Conservation (phyloP, 2,113 vertebrate species). For the Xiphophorus maculatus region DNA sequence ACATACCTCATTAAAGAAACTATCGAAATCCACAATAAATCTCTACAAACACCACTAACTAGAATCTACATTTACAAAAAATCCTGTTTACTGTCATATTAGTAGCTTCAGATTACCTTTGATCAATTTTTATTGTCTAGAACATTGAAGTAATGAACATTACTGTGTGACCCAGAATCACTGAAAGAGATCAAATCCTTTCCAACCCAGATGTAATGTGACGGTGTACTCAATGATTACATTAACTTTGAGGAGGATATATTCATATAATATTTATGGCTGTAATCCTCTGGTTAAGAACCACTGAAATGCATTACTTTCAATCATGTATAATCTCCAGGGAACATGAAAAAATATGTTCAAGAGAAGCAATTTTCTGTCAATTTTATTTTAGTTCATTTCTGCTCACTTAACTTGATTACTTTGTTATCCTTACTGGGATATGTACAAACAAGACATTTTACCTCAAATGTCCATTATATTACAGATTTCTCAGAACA, state of each 20-base stretch:
- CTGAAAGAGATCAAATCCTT: constrained; percentile 17
- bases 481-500: background rate
- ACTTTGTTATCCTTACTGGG: constrained; percentile 43
- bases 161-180: background rate
- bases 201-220: constrained; percentile 50
- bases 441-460: background rate
- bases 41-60: constrained; percentile 27
- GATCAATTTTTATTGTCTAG: too few relatives aligned
- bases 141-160: background rate
- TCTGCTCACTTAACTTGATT: constrained; percentile 39
- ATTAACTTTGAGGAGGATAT: constrained; percentile 70
- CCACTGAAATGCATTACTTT: constrained; percentile 77
- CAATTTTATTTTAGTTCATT: constrained; percentile 20
- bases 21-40: constrained; percentile 16
- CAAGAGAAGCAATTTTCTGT: background rate
- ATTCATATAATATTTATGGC: constrained; percentile 81
- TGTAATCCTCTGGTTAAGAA: constrained; percentile 77
- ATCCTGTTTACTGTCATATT: background rate
- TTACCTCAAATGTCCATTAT: background rate
- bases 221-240: constrained; percentile 68
- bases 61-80: background rate
- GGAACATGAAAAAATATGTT: constrained; percentile 70
- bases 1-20: constrained; percentile 36
- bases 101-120: background rate
- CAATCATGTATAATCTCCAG: constrained; percentile 72